Conservation (phyloP, 2,797 vertebrate species). For the Melanotaenia maccullochi region DNA sequence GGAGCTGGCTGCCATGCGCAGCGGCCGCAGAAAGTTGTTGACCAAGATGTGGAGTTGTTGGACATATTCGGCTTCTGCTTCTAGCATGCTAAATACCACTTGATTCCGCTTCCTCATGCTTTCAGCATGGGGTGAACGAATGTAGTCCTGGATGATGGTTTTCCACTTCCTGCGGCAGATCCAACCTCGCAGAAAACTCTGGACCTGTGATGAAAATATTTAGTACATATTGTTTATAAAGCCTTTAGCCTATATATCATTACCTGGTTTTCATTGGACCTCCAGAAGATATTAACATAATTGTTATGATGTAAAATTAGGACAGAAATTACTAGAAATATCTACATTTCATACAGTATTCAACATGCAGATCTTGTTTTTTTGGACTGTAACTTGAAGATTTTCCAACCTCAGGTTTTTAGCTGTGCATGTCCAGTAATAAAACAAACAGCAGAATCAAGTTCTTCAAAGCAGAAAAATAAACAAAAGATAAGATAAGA, state of each 20-base stretch:
- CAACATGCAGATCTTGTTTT: no score
- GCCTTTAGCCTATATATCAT: background rate
- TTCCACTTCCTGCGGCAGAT: slow-evolving; percentile 98
- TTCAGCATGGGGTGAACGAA: slow-evolving; percentile 95
- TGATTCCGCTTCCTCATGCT: slow-evolving; percentile 99
- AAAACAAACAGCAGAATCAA: background rate
- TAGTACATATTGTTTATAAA: background rate
- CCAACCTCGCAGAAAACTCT: slow-evolving; percentile 98
- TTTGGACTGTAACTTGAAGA: background rate
- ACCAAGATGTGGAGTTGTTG: slow-evolving; percentile 98
- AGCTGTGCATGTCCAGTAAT: background rate
- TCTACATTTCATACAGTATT: no score
- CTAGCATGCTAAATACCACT: slow-evolving; percentile 98
- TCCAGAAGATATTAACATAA: background rate
- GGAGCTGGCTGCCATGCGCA: slow-evolving; percentile 98
- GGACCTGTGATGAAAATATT: slow-evolving; percentile 83
- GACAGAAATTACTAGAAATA: background rate
- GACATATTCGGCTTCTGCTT: slow-evolving; percentile 96
- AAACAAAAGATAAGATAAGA: no score
- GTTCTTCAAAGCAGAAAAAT: background rate
- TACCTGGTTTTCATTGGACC: background rate
- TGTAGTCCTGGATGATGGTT: slow-evolving; percentile 98
- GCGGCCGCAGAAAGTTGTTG: slow-evolving; percentile 96
- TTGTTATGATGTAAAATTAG: background rate
- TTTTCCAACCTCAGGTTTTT: background rate